These are phyloP conservation scores for Leptatherina wallacei DNA, from an alignment of 2,797 vertebrate genomes.

Conservation along the genomic window DNA sequence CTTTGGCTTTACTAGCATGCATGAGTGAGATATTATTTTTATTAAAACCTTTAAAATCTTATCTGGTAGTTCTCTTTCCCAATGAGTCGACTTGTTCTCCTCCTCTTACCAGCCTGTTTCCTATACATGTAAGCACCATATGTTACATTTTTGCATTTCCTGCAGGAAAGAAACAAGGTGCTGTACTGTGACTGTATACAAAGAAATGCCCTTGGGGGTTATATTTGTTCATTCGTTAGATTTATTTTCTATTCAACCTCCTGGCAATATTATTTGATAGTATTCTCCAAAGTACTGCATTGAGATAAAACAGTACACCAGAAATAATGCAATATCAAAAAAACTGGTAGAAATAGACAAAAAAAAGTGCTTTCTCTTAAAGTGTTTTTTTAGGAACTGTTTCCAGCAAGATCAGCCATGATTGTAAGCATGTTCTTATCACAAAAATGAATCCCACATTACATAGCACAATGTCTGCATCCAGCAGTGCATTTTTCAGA, in stretches of 20 bases:
- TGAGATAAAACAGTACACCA: background rate
- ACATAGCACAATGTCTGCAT: background rate
- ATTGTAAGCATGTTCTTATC: background rate
- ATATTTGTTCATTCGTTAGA: background rate
- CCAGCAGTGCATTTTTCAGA: background rate
- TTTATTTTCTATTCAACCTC: conserved; percentile 6
- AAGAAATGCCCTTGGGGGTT: background rate
- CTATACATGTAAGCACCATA: background rate
- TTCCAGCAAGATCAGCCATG: background rate
- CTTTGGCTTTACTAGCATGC: background rate
- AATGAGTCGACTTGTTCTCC: background rate
- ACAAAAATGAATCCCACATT: background rate
- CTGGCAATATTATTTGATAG: conserved; percentile 5
- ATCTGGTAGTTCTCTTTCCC: background rate
- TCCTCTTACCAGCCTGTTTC: background rate
- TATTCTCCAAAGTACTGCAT: conserved; percentile 7
- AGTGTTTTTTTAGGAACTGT: background rate
- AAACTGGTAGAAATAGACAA: background rate
- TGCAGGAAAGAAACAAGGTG: background rate
- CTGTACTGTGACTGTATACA: background rate
- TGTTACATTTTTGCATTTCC: background rate
- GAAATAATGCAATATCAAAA: background rate
- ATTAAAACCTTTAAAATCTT: background rate
- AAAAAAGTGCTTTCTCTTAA: background rate
- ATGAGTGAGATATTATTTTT: background rate